Base-by-base conservation (phyloP, 2,797 vertebrate species). In the Percopsis omiscomaycus region DNA sequence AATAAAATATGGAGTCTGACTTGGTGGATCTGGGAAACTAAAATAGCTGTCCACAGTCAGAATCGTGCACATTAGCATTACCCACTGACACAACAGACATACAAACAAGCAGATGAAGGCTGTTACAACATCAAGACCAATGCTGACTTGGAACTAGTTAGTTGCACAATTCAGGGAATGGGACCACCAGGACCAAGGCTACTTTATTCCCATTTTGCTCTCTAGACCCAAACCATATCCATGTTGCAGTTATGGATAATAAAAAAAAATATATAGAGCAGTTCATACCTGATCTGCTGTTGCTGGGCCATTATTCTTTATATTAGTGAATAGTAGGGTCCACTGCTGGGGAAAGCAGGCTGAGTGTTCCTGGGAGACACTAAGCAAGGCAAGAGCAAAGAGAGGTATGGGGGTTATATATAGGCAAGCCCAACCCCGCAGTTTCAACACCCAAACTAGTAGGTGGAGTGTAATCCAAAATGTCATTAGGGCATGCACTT, bases 281-380 rank as follows among this genome's bases (percentile, higher is more conserved):
- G 10, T 65, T 64, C 79, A 11, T 88, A 90, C 89, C 88, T 90
- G 12, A 90, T 90, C 55, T 83, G 79, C 55, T 89, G 89, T 69
- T 83, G 84, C 68, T 88, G 86, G 68, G 85, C 85, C 90, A 91
- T 91, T 66, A 64, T 75, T 87, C 73, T 58, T 58, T 47, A 52
- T 74, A 74, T 64, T 72, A 71, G 28, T 55, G 32, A 16, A 60
- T 30, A 66, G 45, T 49, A 11, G 54, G 54, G 55, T 59, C 59
- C 78, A 78, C 75, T n/a, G 2, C 64, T 32, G 82, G 63, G 72
- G 66, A 82, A 65, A 78, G 81, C 72, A 86, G 83, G 79, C 76
- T 56, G 78, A 72, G 78, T 72, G 84, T 83, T 85, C 80, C 80
- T 32, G 58, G 55, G 79, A 90, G 81, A 80, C 78, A 76, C 84